Percentiles rank a stretch among this genome's conserved stretches.
Evolutionary conservation across 2,888 invertebrate species (phyloP).

Genomic region (Trachelus troglodyta): DNA sequence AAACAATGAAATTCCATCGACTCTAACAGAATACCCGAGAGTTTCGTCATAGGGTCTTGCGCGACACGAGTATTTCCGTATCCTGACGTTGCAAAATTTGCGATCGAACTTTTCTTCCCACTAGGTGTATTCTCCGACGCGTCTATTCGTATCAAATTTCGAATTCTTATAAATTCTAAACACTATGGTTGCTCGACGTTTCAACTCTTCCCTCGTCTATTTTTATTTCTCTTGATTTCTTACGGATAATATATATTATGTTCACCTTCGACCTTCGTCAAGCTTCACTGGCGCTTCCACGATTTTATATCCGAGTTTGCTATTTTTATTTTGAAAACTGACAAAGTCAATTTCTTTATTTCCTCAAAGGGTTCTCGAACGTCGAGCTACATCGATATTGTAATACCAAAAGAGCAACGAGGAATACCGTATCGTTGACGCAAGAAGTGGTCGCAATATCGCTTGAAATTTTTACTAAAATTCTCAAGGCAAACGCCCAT

Average conservation of each 20-base stretch:
- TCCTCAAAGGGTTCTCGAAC: not conserved
- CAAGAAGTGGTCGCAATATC: not conserved
- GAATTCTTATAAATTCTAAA: not conserved
- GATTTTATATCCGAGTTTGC: not conserved
- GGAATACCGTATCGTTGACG: not conserved
- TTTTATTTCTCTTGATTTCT: not conserved
- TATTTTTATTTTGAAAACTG: not conserved
- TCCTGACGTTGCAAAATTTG: not conserved
- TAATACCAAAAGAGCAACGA: not conserved
- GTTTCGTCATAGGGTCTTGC: not conserved
- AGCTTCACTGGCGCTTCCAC: too few relatives aligned
- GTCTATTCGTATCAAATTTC: not conserved
- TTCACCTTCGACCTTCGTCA: too few relatives aligned
- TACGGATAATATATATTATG: not conserved
- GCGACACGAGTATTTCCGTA: not conserved
- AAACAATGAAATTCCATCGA: not conserved
- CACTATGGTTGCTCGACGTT: not conserved
- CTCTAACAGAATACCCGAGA: not conserved
- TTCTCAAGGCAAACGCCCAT: not conserved
- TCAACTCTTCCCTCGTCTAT: not conserved
- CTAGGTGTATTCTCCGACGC: not conserved
- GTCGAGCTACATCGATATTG: not conserved
- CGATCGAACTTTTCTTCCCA: not conserved
- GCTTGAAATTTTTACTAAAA: not conserved
- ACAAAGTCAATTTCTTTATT: not conserved